Percentiles rank a stretch among this genome's conserved stretches.
phyloP scores from a whole-genome alignment of 2,797 vertebrate genomes.

The Danionella dracula region DNA sequence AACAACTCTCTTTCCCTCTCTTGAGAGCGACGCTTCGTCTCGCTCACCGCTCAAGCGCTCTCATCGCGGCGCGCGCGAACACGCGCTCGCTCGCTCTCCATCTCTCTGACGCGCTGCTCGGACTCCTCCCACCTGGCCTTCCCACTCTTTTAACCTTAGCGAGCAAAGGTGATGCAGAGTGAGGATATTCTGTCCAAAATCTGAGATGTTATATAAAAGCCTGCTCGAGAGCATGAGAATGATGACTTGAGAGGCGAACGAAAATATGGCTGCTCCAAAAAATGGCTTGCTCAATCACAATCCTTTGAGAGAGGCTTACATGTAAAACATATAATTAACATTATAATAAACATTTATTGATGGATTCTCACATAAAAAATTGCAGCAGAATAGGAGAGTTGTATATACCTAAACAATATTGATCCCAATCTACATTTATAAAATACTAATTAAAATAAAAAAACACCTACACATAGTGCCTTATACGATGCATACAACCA shows the following conservation, averaged over 20 bases:
- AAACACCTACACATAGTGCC: too few relatives aligned
- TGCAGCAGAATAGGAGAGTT: too few relatives aligned
- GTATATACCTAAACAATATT: too few relatives aligned
- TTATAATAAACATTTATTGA: too few relatives aligned
- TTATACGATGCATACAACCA: too few relatives aligned
- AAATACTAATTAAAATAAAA: too few relatives aligned
- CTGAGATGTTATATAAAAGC: not conserved
- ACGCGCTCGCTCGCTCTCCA: not conserved
- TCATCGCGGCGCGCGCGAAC: not conserved
- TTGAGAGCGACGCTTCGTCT: not conserved
- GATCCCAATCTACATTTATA: too few relatives aligned
- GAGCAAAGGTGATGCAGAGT: slow-evolving; percentile 2
- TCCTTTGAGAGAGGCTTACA: too few relatives aligned
- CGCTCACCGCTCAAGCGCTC: slow-evolving; percentile 25
- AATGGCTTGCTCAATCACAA: too few relatives aligned
- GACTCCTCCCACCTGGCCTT: slow-evolving; percentile 23
- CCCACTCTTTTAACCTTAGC: slow-evolving; percentile 20
- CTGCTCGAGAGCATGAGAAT: not conserved
- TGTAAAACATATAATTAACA: too few relatives aligned
- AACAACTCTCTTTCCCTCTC: not conserved
- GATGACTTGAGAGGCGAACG: not conserved
- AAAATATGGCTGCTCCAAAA: too few relatives aligned
- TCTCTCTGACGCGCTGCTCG: slow-evolving; percentile 7
- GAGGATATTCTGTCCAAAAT: not conserved
- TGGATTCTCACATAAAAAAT: too few relatives aligned